Evolutionary conservation across 2,888 invertebrate genomes (phyloP).

Genomic region (Erebia palarica): DNA sequence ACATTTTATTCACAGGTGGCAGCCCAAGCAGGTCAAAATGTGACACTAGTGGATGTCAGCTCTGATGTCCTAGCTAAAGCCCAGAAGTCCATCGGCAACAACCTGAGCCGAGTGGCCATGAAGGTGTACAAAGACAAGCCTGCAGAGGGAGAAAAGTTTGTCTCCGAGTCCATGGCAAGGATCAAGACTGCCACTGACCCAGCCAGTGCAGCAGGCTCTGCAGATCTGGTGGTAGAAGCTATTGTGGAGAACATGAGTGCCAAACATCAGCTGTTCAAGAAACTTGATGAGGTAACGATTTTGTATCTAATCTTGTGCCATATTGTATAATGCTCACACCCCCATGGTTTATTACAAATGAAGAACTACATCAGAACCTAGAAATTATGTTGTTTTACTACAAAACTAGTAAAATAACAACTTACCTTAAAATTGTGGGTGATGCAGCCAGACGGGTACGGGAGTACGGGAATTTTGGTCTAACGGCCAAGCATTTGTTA

Average conservation of each 20-base stretch:
- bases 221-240: conserved; percentile 92
- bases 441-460: too few species aligned
- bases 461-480: too few species aligned
- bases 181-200: conserved; percentile 85
- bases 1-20: conserved; percentile 85
- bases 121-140: conserved; percentile 87
- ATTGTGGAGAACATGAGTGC: conserved; percentile 91
- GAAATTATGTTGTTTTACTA: too few species aligned
- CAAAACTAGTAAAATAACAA: too few species aligned
- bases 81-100: conserved; percentile 85
- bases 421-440: too few species aligned
- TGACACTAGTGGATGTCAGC: conserved; percentile 90
- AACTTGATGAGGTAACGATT: conserved; percentile 83
- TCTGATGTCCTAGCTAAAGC: conserved; percentile 88
- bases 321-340: background rate
- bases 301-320: too few species aligned
- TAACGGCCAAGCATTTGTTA: too few species aligned
- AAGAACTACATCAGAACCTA: too few species aligned
- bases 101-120: conserved; percentile 89
- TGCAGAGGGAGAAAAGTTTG: conserved; percentile 85
- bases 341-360: too few species aligned
- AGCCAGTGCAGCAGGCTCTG: conserved; percentile 82
- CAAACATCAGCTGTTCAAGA: conserved; percentile 89
- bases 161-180: conserved; percentile 83
- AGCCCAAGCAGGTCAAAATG: conserved; percentile 91